Percentiles rank a stretch among this genome's conserved stretches.
Conservation (phyloP, 2,888 invertebrate species). For the Drosophila imparisetae region DNA sequence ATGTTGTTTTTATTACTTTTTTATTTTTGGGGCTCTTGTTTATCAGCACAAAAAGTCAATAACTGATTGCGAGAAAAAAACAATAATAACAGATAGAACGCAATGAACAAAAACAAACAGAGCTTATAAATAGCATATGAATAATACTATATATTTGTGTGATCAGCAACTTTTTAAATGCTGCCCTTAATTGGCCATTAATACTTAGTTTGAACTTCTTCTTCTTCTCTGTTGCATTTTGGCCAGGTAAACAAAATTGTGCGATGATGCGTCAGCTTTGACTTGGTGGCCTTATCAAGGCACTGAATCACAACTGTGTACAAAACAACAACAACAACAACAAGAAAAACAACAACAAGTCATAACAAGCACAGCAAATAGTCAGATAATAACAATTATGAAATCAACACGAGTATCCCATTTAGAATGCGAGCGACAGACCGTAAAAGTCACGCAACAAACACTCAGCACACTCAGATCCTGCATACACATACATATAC, state of each 20-base stretch:
- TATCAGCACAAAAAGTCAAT: constrained; percentile 71
- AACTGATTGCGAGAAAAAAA: constrained; percentile 62
- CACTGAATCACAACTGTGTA: constrained; percentile 39
- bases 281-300: constrained; percentile 13
- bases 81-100: not conserved
- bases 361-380: constrained; percentile 2
- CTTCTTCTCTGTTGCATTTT: constrained; percentile 12
- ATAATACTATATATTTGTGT: constrained; percentile 32
- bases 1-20: not conserved
- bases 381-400: constrained; percentile 58
- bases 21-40: constrained; percentile 25
- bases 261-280: constrained; percentile 34
- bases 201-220: too few relatives aligned
- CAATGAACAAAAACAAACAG: constrained; percentile 33
- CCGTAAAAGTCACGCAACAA: constrained; percentile 49
- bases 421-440: constrained; percentile 32
- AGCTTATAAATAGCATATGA: constrained; percentile 56
- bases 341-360: not conserved
- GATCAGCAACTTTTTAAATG: constrained; percentile 23
- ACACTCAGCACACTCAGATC: not conserved
- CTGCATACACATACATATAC: not conserved
- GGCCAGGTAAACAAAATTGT: constrained; percentile 27
- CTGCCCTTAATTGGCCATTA: not conserved
- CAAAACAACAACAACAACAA: constrained; percentile 1
- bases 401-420: constrained; percentile 35